Evolutionary conservation across 2,797 vertebrate genomes (phyloP).

Genomic region (Podargus strigoides): DNA sequence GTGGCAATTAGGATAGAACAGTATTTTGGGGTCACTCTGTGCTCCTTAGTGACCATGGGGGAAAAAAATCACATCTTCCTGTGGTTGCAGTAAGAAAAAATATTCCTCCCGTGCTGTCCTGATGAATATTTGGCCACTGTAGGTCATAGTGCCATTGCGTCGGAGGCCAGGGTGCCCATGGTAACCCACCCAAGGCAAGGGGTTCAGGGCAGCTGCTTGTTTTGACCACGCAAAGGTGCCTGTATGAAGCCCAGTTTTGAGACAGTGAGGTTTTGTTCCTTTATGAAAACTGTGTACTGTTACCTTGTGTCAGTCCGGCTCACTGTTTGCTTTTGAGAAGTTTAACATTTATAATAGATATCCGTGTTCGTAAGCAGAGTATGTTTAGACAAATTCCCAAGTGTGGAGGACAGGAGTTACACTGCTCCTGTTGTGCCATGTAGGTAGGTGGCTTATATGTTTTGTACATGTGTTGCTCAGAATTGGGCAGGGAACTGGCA

Average conservation of each 20-base stretch:
- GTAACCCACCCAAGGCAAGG: not conserved
- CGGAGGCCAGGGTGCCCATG: not conserved
- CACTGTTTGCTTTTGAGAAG: not conserved
- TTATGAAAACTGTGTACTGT: not conserved
- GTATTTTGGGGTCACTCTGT: not conserved
- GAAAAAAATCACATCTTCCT: not conserved
- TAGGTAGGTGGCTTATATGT: not conserved
- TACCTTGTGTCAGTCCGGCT: not conserved
- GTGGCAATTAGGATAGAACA: not conserved
- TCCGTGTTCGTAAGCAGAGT: rapidly evolving
- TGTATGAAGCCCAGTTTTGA: not conserved
- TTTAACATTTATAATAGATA: rapidly evolving
- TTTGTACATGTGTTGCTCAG: not conserved
- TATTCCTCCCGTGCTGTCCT: not conserved
- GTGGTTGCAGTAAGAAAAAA: not conserved
- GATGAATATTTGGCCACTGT: not conserved
- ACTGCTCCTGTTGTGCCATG: not conserved
- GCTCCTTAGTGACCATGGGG: not conserved
- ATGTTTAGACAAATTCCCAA: not conserved
- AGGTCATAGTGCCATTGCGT: rapidly evolving
- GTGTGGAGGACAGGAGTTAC: not conserved
- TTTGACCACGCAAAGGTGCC: not conserved
- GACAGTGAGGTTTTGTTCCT: not conserved
- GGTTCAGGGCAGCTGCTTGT: not conserved
- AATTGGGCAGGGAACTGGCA: not conserved